Conservation (phyloP, 1,140 invertebrate genomes). For the Coenobita brevimanus region DNA sequence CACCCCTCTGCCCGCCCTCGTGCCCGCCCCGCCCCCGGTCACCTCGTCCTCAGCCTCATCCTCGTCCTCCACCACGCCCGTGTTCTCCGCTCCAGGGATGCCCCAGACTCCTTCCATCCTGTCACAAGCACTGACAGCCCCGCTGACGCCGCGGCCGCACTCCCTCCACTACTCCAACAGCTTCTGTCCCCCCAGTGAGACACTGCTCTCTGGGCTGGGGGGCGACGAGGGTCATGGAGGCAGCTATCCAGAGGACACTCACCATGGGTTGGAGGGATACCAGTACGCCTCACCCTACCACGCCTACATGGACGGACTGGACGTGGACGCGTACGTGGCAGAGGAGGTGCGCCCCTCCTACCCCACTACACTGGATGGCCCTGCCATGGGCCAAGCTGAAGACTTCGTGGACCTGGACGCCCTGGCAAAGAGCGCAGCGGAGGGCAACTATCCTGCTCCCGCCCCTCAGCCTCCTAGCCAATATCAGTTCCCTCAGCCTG, state of each 20-base stretch:
- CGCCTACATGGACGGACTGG: conserved; percentile 47
- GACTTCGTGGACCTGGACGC: conserved; percentile 76
- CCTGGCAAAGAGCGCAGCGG: conserved; percentile 74
- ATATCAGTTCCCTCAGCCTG: conserved; percentile 23
- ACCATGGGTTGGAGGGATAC: neutral
- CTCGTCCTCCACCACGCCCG: conserved; percentile 23
- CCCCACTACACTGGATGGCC: conserved; percentile 34
- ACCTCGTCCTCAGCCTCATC: conserved; percentile 27
- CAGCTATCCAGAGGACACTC: conserved; percentile 41
- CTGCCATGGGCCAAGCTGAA: conserved; percentile 70
- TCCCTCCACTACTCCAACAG: conserved; percentile 44
- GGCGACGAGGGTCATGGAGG: conserved; percentile 49
- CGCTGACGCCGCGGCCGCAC: conserved; percentile 51
- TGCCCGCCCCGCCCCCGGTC: neutral
- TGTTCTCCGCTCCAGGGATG: conserved; percentile 14
- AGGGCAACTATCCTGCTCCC: conserved; percentile 72
- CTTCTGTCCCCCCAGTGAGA: conserved; percentile 32
- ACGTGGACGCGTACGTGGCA: conserved; percentile 60
- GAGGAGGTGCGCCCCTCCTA: conserved; percentile 49
- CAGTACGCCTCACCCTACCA: conserved; percentile 57
- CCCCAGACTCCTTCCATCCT: conserved; percentile 58
- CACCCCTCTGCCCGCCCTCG: neutral
- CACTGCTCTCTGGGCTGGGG: neutral
- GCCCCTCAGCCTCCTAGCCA: conserved; percentile 11
- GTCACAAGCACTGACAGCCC: conserved; percentile 59